phyloP scores from a whole-genome alignment of 2,797 vertebrate genomes.

The Enteromius viviparus region DNA sequence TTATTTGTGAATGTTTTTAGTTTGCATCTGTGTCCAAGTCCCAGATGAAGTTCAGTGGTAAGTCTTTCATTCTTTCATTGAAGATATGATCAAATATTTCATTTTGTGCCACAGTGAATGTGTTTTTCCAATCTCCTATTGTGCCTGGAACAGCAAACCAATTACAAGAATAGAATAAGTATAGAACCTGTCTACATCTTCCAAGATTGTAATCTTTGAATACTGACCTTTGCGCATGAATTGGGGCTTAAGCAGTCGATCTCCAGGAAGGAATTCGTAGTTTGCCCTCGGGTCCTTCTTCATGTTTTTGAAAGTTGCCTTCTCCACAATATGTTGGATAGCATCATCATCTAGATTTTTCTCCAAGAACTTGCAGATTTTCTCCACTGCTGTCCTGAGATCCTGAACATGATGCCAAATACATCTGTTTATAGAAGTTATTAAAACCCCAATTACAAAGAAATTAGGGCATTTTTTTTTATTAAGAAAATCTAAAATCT shows the following conservation, averaged over 20 bases:
- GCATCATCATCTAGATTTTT: constrained; percentile 58
- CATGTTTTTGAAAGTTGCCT: constrained; percentile 69
- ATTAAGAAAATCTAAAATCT: too few relatives aligned
- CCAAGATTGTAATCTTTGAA: background rate
- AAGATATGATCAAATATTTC: constrained; percentile 66
- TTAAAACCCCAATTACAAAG: background rate
- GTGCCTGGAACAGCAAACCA: constrained; percentile 54
- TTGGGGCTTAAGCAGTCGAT: constrained; percentile 28
- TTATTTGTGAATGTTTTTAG: background rate
- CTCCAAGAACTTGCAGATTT: constrained; percentile 66
- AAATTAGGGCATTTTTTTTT: too few relatives aligned
- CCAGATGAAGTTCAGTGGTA: constrained; percentile 65
- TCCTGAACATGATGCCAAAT: constrained; percentile 56
- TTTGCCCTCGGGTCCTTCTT: constrained; percentile 68
- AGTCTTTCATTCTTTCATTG: constrained; percentile 61
- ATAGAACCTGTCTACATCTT: background rate
- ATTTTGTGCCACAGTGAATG: constrained; percentile 65
- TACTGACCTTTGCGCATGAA: constrained; percentile 72
- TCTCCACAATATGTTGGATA: constrained; percentile 61
- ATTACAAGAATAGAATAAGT: background rate
- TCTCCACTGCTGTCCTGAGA: constrained; percentile 64
- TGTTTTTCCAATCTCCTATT: constrained; percentile 73
- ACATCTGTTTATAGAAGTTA: background rate
- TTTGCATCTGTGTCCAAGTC: constrained; percentile 50
- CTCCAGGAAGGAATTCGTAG: constrained; percentile 62